Evolutionary conservation across 1,140 invertebrate genomes (phyloP), one percentile per base, ranked within the genome.

Genomic region (Calycopis cecrops): DNA sequence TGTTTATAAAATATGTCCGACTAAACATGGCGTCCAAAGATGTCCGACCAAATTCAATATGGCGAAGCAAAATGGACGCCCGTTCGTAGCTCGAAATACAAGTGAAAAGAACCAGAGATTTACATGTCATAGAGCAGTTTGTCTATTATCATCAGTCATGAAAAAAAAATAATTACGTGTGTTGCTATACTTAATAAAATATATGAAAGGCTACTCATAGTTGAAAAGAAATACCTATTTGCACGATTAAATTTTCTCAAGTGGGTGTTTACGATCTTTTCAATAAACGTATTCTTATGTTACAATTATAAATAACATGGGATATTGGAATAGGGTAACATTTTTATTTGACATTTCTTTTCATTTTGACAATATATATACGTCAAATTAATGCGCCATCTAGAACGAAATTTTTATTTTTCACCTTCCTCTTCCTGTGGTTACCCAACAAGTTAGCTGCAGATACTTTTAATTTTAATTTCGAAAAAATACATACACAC

Each of bases 1-100:
- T 88, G 84, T 88, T 88, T 88, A 88, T 85, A 88, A 88, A 88
- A 88, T 88, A 88, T 88, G 85, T 88, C 85, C 77, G 85, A 84
- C 87, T 88, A 87, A 88, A 88, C 85, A 88, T 88, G 87, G 87
- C 87, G 87, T 87, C 85, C 85, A 85, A 88, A 88, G 82, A 88
- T 88, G 87, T 87, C 85, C 85, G 87, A 87, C 87, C 74, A 85
- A 88, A 86, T 87, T 86, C 84, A 88, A 84, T 85, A 87, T 87
- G 84, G 85, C 87, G 85, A 81, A 78, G 78, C 82, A 87, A 86
- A 81, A 87, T 87, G 87, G 84, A 88, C 87, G 82, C 86, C 77
- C 71, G 69, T 57, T 67, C 70, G 59, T 55, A 64, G 60, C 71
- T 68, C 66, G 69, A 60, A 55, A 73, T 69, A 72, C 65, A 48